Evolutionary conservation across 2,888 invertebrate genomes (phyloP).

Genomic region (Clanis bilineata): DNA sequence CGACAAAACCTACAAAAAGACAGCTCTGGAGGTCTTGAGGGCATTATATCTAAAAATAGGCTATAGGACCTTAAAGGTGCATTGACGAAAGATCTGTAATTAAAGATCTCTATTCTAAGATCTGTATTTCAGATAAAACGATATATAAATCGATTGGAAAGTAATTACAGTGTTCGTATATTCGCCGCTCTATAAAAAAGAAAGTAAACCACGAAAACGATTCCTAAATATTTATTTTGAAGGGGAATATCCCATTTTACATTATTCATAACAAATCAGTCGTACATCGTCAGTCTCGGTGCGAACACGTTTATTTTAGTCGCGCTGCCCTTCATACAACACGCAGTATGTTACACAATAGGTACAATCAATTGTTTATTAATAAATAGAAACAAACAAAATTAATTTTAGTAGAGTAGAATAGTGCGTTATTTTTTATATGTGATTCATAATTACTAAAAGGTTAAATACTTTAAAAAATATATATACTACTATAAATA

Average conservation of each 20-base stretch:
- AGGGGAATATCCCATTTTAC: slow-evolving; percentile 14
- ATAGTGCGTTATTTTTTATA: no score
- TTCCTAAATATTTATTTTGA: slow-evolving; percentile 10
- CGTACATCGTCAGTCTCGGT: slow-evolving; percentile 36
- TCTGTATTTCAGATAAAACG: background rate
- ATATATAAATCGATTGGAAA: background rate
- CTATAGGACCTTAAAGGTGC: no score
- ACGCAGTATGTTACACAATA: slow-evolving; percentile 8
- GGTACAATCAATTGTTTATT: background rate
- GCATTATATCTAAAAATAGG: no score
- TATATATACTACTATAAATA: background rate
- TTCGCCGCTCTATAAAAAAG: background rate
- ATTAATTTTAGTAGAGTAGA: background rate
- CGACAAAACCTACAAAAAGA: no score
- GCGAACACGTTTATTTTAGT: slow-evolving; percentile 57
- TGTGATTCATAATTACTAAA: background rate
- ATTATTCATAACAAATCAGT: slow-evolving; percentile 41
- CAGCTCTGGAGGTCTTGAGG: no score
- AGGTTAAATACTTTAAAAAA: background rate
- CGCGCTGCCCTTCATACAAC: slow-evolving; percentile 12
- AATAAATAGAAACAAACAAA: background rate
- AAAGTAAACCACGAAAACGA: background rate
- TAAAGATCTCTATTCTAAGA: no score
- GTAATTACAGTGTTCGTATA: background rate
- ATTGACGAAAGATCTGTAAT: no score